A percentile compares a stretch with the other conserved stretches of the same genome.
These are phyloP conservation scores for Amyelois transitella DNA, from an alignment of 1,140 invertebrate species.

Conservation along the genomic window DNA sequence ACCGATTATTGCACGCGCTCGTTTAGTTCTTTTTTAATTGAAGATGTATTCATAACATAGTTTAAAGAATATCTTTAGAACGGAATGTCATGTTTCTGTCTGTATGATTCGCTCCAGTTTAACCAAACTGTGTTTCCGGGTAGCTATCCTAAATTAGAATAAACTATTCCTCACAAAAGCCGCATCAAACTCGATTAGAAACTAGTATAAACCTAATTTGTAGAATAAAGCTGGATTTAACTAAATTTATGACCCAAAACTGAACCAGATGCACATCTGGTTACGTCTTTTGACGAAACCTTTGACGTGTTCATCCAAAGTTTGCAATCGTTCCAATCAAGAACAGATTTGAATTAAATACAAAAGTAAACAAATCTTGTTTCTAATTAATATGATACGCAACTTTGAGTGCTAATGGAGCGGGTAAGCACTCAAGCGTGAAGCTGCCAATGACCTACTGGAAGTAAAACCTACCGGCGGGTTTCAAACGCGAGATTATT, in stretches of 20 bases:
- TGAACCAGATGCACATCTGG: no score
- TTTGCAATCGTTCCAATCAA: no score
- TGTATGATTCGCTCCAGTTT: conserved; percentile 13
- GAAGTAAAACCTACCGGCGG: background rate
- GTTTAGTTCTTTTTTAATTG: no score
- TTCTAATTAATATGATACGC: background rate
- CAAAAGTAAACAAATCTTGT: background rate
- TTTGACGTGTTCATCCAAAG: no score
- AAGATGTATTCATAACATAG: no score
- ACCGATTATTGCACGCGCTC: no score
- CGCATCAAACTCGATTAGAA: background rate
- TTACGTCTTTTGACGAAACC: no score
- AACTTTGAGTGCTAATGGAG: background rate
- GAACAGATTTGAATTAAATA: background rate
- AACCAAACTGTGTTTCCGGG: conserved; percentile 21
- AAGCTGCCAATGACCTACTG: background rate
- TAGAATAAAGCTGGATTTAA: background rate
- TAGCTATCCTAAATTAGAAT: conserved; percentile 23
- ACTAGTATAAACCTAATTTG: background rate
- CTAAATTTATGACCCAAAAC: background rate
- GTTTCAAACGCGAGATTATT: no score
- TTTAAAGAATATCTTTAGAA: background rate
- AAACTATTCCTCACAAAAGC: background rate
- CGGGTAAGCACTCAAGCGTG: background rate
- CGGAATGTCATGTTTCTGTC: background rate